Percentiles rank a stretch among this genome's conserved stretches.
These are phyloP conservation scores for Cheilosia variabilis DNA, from an alignment of 2,888 invertebrate species.

Conservation along the genomic window DNA sequence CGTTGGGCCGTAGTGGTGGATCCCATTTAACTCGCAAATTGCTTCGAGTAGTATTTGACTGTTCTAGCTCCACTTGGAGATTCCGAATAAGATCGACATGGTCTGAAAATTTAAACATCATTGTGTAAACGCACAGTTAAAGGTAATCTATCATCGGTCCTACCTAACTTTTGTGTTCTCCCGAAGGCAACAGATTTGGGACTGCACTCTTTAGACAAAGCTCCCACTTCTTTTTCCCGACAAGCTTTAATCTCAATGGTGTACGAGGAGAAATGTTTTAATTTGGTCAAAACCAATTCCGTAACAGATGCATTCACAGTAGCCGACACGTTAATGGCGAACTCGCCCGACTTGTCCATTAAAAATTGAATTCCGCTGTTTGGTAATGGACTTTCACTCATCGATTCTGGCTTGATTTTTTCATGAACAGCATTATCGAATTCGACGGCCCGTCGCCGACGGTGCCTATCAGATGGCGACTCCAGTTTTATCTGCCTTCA, in stretches of 20 bases:
- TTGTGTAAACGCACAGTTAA: not conserved
- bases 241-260: conserved; percentile 91
- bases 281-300: conserved; percentile 85
- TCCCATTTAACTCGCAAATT: conserved; percentile 91
- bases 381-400: not conserved
- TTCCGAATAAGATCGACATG: conserved; percentile 88
- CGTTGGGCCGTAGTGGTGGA: conserved; percentile 93
- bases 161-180: conserved; percentile 84
- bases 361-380: conserved; percentile 70
- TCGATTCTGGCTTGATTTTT: not conserved
- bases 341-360: conserved; percentile 74
- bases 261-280: conserved; percentile 92
- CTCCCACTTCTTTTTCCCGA: conserved; percentile 84
- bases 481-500: conserved; percentile 72
- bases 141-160: conserved; percentile 3
- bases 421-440: conserved; percentile 27
- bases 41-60: conserved; percentile 84
- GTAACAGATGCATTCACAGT: conserved; percentile 80
- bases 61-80: conserved; percentile 82
- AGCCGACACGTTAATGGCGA: conserved; percentile 76
- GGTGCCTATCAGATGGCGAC: conserved; percentile 8
- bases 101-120: conserved; percentile 83
- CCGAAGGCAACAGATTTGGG: conserved; percentile 83
- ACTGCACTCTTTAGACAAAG: conserved; percentile 84
- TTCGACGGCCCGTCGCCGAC: conserved; percentile 68